Percentiles rank a stretch among this genome's conserved stretches.
Conservation (phyloP, 2,888 invertebrate genomes). For the Cryptocephalus moraei region DNA sequence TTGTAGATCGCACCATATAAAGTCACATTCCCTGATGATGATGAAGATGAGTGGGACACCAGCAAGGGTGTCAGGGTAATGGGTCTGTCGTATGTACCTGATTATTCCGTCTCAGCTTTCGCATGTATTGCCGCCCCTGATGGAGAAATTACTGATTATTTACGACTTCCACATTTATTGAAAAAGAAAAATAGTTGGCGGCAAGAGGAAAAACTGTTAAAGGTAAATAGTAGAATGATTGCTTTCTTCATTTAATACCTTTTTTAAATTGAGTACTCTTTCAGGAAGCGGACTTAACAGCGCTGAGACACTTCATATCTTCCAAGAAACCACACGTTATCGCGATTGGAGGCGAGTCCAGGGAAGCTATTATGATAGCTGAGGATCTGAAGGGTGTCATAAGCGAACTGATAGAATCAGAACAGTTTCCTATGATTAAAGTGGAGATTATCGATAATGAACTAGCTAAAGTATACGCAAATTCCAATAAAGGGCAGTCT, state of each 20-base stretch:
- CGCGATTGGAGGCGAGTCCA: conserved; percentile 69
- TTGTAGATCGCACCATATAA: conserved; percentile 60
- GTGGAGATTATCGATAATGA: conserved; percentile 94
- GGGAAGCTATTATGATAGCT: conserved; percentile 74
- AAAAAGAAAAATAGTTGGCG: conserved; percentile 68
- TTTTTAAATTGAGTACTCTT: neutral
- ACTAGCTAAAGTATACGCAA: conserved; percentile 83
- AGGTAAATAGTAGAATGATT: conserved; percentile 15
- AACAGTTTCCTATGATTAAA: conserved; percentile 75
- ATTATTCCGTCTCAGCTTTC: conserved; percentile 76
- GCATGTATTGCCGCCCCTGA: conserved; percentile 79
- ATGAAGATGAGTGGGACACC: conserved; percentile 87
- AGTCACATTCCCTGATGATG: conserved; percentile 63
- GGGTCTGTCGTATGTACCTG: conserved; percentile 81
- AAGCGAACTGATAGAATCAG: conserved; percentile 65
- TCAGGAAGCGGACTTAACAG: conserved; percentile 54
- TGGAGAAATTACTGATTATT: conserved; percentile 86
- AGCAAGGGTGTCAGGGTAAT: conserved; percentile 75
- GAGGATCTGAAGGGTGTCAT: conserved; percentile 68
- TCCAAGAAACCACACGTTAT: conserved; percentile 91
- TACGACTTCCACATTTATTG: conserved; percentile 77
- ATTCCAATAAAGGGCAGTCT: conserved; percentile 70
- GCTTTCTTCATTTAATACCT: neutral
- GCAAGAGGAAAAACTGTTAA: conserved; percentile 52
- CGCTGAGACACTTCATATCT: conserved; percentile 68